A percentile compares a stretch with the other conserved stretches of the same genome.
Evolutionary conservation across 2,113 vertebrate species (phyloP).

Genomic region (Callipepla californica): DNA sequence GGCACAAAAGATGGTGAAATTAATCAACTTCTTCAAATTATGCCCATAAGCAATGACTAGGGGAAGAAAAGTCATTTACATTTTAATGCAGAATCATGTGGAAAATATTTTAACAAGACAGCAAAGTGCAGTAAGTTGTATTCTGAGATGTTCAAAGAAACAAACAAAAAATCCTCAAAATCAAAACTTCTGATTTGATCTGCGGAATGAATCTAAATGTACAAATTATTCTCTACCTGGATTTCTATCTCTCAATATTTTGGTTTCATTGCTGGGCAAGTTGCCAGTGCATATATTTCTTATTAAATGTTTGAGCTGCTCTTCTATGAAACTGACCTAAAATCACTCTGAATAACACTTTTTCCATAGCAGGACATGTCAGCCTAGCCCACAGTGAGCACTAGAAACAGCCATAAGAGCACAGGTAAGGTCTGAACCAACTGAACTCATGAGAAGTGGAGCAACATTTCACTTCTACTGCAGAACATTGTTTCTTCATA

Average conservation of each 20-base stretch:
- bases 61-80: slow-evolving; percentile 42
- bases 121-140: slow-evolving; percentile 19
- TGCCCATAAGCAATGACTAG: slow-evolving; percentile 28
- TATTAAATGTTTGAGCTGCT: background rate
- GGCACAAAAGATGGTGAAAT: slow-evolving; percentile 23
- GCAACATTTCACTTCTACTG: background rate
- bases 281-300: background rate
- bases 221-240: background rate
- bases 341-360: slow-evolving; percentile 1
- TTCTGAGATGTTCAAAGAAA: background rate
- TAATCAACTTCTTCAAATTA: slow-evolving; percentile 58
- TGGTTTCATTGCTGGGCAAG: slow-evolving; percentile 31
- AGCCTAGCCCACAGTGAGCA: background rate
- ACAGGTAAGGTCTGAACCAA: background rate
- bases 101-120: slow-evolving; percentile 58
- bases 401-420: background rate
- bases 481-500: background rate
- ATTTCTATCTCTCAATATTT: slow-evolving; percentile 25
- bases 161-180: slow-evolving; percentile 4
- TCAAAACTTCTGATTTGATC: background rate
- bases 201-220: background rate
- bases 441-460: background rate
- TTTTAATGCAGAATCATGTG: slow-evolving; percentile 60
- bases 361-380: background rate
- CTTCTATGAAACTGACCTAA: slow-evolving; percentile 35